A percentile compares a stretch with the other conserved stretches of the same genome.
Conservation (phyloP, 2,113 vertebrate genomes). For the Dendropsophus ebraccatus region DNA sequence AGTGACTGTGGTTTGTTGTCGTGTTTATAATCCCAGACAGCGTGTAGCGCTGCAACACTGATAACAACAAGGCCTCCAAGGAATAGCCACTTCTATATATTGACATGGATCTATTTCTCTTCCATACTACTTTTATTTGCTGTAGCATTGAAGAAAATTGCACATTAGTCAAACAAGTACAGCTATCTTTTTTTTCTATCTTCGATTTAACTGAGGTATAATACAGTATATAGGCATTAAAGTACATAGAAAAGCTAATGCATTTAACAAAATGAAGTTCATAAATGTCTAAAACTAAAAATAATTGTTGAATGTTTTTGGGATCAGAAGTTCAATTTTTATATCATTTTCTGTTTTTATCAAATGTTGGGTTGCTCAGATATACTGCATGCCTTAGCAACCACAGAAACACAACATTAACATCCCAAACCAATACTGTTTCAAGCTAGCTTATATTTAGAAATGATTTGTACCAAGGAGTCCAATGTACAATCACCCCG, state of each 20-base stretch:
- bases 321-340: background rate
- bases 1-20: constrained; percentile 53
- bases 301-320: background rate
- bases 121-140: constrained; percentile 20
- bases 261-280: too few species aligned
- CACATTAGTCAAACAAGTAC: constrained; percentile 19
- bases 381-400: background rate
- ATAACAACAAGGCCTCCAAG: constrained; percentile 51
- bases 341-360: background rate
- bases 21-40: constrained; percentile 57
- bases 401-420: background rate
- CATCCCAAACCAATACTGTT: too few species aligned
- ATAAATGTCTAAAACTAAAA: constrained; percentile 6
- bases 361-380: background rate
- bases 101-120: constrained; percentile 45
- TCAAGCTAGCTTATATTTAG: too few species aligned
- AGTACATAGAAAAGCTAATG: background rate
- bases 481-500: too few species aligned
- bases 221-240: background rate
- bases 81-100: constrained; percentile 41
- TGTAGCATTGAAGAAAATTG: constrained; percentile 2
- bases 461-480: too few species aligned
- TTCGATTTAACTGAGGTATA: too few species aligned
- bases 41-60: constrained; percentile 52
- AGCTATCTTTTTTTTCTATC: background rate